Percentiles rank a stretch among this genome's conserved stretches.
Evolutionary conservation across 2,888 invertebrate species (phyloP).

Genomic region (Ditylenchus weischeri): DNA sequence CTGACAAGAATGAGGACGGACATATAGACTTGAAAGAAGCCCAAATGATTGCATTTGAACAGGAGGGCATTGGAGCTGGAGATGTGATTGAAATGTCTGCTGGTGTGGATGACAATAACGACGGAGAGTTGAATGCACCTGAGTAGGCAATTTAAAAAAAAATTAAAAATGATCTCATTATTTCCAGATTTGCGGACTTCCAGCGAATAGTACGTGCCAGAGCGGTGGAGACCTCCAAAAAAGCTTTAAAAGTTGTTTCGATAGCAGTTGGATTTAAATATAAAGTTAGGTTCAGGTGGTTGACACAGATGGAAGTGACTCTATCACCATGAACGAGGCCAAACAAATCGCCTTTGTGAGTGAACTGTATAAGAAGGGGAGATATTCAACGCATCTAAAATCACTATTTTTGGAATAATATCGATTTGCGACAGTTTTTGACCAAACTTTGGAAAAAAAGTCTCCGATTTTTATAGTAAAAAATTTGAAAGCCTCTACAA

Average conservation of each 20-base stretch:
- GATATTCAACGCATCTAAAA: no score
- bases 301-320: conserved; percentile 54
- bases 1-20: conserved; percentile 51
- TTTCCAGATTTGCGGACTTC: conserved; percentile 45
- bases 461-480: no score
- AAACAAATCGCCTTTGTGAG: conserved; percentile 50
- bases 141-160: conserved; percentile 50
- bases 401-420: no score
- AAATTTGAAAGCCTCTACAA: no score
- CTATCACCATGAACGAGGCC: conserved; percentile 54
- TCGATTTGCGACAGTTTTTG: no score
- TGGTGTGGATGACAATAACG: conserved; percentile 43
- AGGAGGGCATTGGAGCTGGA: conserved; percentile 49
- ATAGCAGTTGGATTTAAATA: background rate
- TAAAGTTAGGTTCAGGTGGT: conserved; percentile 37
- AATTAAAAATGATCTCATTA: conserved; percentile 27
- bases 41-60: conserved; percentile 43
- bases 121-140: conserved; percentile 54
- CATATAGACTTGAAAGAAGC: conserved; percentile 56
- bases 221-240: conserved; percentile 54
- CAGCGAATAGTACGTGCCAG: conserved; percentile 52
- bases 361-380: background rate
- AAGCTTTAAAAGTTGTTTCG: conserved; percentile 41
- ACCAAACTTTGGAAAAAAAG: no score
- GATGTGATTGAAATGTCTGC: conserved; percentile 55